Evolutionary conservation across 2,888 invertebrate species (phyloP).

Genomic region (Dinocampus coccinellae): DNA sequence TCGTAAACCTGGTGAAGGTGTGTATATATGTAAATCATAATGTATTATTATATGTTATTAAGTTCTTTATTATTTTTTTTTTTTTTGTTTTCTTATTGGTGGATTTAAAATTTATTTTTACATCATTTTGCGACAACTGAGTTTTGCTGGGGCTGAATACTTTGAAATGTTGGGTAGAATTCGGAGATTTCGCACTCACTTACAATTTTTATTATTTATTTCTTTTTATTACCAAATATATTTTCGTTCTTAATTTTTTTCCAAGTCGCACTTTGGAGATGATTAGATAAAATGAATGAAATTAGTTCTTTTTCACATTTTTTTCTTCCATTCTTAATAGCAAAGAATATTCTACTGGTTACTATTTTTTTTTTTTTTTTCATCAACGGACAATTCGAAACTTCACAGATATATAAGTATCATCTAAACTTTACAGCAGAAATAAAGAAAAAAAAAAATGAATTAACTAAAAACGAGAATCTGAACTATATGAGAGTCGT

Average conservation of each 20-base stretch:
- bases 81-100: conserved; percentile 11
- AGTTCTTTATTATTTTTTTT: conserved; percentile 34
- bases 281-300: neutral
- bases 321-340: neutral
- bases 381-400: neutral
- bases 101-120: conserved; percentile 2
- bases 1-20: conserved; percentile 76
- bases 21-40: neutral
- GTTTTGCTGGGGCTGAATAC: too few relatives aligned
- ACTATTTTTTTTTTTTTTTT: too few relatives aligned
- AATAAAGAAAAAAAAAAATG: neutral
- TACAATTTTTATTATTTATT: too few relatives aligned
- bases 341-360: neutral
- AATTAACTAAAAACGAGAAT: neutral
- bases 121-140: neutral
- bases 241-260: too few relatives aligned
- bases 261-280: neutral
- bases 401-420: neutral
- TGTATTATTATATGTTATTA: conserved; percentile 41
- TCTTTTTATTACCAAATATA: too few relatives aligned
- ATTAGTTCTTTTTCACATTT: neutral
- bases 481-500: neutral
- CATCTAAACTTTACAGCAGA: neutral
- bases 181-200: too few relatives aligned
- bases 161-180: conserved; percentile 46